Conservation (phyloP, 2,797 vertebrate genomes). For the Psittacula derbiana region DNA sequence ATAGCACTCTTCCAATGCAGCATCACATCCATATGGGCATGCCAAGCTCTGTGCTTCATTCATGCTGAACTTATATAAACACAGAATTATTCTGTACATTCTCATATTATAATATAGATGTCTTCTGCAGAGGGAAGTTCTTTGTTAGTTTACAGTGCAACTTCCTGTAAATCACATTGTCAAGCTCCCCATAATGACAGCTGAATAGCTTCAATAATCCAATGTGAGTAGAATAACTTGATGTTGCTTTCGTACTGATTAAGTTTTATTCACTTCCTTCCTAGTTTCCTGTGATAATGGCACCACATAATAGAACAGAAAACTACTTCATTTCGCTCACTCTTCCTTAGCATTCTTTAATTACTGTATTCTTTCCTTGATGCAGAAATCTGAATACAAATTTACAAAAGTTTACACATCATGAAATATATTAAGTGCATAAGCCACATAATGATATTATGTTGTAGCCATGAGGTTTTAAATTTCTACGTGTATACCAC, state of each 20-base stretch:
- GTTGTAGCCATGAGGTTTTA: neutral
- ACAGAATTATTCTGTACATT: neutral
- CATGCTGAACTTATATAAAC: neutral
- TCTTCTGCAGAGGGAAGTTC: neutral
- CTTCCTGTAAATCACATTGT: neutral
- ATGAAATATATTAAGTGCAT: neutral
- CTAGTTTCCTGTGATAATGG: neutral
- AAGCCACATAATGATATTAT: neutral
- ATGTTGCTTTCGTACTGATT: neutral
- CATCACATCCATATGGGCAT: neutral
- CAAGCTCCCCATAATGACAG: neutral
- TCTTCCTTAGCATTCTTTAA: neutral
- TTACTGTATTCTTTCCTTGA: neutral
- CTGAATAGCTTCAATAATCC: neutral
- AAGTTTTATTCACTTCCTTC: neutral
- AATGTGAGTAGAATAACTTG: neutral
- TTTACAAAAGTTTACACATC: neutral
- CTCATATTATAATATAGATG: neutral
- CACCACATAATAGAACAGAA: neutral
- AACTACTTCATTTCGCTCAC: neutral
- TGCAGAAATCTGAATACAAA: neutral
- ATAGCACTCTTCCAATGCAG: neutral
- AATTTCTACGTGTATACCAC: neutral
- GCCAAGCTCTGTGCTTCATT: neutral
- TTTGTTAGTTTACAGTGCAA: neutral